phyloP scores from a whole-genome alignment of 2,797 vertebrate genomes.

The Thaleichthys pacificus region DNA sequence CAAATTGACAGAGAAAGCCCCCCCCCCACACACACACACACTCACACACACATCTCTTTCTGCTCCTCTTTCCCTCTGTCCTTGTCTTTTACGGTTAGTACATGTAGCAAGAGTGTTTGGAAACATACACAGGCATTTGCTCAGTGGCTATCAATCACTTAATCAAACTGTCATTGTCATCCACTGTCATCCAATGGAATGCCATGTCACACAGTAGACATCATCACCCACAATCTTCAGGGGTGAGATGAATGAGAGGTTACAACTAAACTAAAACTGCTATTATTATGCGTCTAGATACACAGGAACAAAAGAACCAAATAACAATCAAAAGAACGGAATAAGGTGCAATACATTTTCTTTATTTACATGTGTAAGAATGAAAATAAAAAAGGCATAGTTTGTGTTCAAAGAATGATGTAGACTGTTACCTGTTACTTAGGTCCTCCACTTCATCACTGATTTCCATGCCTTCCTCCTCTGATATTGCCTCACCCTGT shows the following conservation, averaged over 20 bases:
- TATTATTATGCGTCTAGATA: not conserved
- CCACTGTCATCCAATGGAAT: not conserved
- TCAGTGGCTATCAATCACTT: not conserved
- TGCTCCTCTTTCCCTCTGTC: not conserved
- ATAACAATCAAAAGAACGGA: no score
- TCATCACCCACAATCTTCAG: not conserved
- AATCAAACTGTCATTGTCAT: not conserved
- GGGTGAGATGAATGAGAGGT: not conserved
- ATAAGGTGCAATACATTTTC: not conserved
- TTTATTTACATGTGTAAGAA: not conserved
- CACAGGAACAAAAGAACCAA: no score
- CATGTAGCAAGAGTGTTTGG: not conserved
- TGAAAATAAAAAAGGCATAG: not conserved
- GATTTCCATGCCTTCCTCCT: constrained; percentile 12
- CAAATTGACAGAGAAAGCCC: not conserved
- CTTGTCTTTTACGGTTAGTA: not conserved
- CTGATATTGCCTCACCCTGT: constrained; percentile 6
- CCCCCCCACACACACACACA: not conserved
- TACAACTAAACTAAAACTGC: not conserved
- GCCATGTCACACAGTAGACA: not conserved
- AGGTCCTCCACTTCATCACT: constrained; percentile 14
- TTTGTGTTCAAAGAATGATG: not conserved
- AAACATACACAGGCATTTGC: constrained; percentile 16
- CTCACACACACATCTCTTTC: not conserved
- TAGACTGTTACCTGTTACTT: constrained; percentile 5